Base-by-base conservation (phyloP, 2,797 vertebrate genomes). In the Taenioides sp. region DNA sequence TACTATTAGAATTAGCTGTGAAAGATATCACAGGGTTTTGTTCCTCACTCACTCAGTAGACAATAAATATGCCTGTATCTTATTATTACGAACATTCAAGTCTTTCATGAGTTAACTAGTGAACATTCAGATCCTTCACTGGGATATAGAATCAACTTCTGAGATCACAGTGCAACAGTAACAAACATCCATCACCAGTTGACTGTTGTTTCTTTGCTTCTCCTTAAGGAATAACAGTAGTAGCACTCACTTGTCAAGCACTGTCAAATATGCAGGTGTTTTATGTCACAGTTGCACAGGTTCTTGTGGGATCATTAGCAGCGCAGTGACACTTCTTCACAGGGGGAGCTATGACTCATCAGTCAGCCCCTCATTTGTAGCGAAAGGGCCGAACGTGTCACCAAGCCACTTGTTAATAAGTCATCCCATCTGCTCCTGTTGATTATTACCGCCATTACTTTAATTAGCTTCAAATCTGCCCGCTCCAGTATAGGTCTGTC, bases 371-470 rank as follows among this genome's bases (percentile, higher is more conserved):
- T 91, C 86, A 84, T 93, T 93, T 93, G 89, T 84, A 69, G 82
- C 68, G 49, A 82, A 78, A 55, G 71, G 89, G 91, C 88, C 87
- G 85, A 91, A 79, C 75, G 70, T 89, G 88, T 89, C 90, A 86
- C 84, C 37, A 75, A 86, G 86, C 85, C 87, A 83, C 86, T 90
- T 90, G 84, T 88, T 92, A 92, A 91, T 92, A 93, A 91, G 90
- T 94, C 89, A 91, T 91, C 88, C 84, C 87, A 89, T 88, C 91
- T 92, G 89, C 86, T 90, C 88, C 83, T 80, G 88, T 88, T 91
- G 88, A 90, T 91, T 93, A 92, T 92, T 84, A 83, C 88, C 76
- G 83, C 88, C 90, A 91, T 93, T 91, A 91, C 86, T 92, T 90
- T 89, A 92, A 93, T 92, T 89, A 92, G 92, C 89, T 88, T 78